Percentiles rank a stretch among this genome's conserved stretches.
Evolutionary conservation across 2,113 vertebrate species (phyloP).

Genomic region (Aramus guarauna): DNA sequence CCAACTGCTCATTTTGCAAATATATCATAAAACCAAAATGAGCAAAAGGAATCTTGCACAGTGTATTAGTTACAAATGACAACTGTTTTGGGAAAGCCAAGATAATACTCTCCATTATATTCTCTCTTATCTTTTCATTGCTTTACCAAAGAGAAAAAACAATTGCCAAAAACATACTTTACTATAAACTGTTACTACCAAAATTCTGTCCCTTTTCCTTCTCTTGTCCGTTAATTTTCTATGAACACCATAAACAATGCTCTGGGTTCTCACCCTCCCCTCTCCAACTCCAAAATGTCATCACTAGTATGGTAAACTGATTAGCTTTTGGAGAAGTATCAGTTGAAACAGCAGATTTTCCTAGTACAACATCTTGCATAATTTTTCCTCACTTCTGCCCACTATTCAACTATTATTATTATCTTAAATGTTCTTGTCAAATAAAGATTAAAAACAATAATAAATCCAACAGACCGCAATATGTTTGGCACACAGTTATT

Average conservation of each 20-base stretch:
- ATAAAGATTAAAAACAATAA: background rate
- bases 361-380: background rate
- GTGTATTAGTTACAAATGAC: constrained; percentile 3
- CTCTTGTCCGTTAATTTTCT: background rate
- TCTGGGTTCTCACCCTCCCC: background rate
- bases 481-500: background rate
- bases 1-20: constrained; percentile 10
- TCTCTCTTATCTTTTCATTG: background rate
- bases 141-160: background rate
- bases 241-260: background rate
- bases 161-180: background rate
- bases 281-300: background rate
- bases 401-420: background rate
- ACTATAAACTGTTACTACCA: background rate
- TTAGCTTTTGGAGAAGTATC: background rate
- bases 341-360: background rate
- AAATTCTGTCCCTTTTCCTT: background rate
- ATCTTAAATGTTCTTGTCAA: background rate
- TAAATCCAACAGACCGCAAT: background rate
- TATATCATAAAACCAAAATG: background rate
- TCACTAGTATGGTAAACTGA: background rate
- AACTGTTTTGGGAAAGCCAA: background rate
- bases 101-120: background rate
- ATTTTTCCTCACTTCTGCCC: background rate
- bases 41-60: background rate